Evolutionary conservation across 2,888 invertebrate genomes (phyloP).

Genomic region (Amblyteles armatorius): DNA sequence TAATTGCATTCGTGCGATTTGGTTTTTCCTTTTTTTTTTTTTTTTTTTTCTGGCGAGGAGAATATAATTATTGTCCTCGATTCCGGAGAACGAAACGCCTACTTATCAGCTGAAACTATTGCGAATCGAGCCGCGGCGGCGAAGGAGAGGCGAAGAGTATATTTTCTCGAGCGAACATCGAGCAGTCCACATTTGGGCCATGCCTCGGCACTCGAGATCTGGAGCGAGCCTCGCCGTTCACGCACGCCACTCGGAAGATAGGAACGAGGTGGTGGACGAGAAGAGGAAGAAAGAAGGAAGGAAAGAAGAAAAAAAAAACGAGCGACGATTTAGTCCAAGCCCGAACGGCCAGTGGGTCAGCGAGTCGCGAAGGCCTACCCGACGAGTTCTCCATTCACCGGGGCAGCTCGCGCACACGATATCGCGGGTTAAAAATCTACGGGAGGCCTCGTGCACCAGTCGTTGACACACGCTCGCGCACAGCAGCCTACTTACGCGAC

Average conservation of each 20-base stretch:
- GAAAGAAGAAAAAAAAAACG: constrained; percentile 17
- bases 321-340: constrained; percentile 68
- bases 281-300: constrained; percentile 47
- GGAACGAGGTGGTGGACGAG: constrained; percentile 34
- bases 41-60: not conserved
- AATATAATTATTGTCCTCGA: not conserved
- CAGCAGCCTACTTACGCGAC: constrained; percentile 6
- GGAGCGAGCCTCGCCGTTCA: constrained; percentile 46
- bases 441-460: not conserved
- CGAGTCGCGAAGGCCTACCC: constrained; percentile 62
- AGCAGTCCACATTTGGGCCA: constrained; percentile 61
- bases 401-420: constrained; percentile 54
- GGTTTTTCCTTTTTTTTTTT: too few relatives aligned
- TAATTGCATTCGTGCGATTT: not conserved
- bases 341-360: constrained; percentile 72
- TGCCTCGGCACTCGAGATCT: constrained; percentile 53
- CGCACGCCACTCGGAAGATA: constrained; percentile 27
- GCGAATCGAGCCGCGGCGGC: constrained; percentile 12
- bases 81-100: not conserved
- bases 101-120: constrained; percentile 10
- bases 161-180: constrained; percentile 2
- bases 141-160: constrained; percentile 20
- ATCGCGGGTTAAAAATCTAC: constrained; percentile 22
- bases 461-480: constrained; percentile 1
- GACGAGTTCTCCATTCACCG: constrained; percentile 68